Conservation (phyloP, 2,113 vertebrate species). For the Phycodurus eques region DNA sequence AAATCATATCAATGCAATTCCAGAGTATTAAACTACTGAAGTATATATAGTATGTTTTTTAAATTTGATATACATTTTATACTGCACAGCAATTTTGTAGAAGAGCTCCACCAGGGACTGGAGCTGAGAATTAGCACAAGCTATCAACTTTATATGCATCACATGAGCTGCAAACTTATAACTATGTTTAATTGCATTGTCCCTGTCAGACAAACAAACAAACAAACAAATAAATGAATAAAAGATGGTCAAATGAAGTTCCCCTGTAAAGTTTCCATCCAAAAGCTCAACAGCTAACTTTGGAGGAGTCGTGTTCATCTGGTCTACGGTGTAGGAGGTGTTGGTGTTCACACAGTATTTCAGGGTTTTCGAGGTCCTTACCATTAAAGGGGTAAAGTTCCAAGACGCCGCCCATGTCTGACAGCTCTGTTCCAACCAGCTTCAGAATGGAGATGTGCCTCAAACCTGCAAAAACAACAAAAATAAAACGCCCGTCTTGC, state of each 20-base stretch:
- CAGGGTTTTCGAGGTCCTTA: constrained; percentile 59
- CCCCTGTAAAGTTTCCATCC: not conserved
- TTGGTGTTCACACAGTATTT: not conserved
- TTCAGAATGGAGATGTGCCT: constrained; percentile 93
- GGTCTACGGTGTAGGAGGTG: not conserved
- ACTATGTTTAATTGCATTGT: too few relatives aligned
- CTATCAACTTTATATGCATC: too few relatives aligned
- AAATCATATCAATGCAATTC: too few relatives aligned
- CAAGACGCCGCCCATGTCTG: constrained; percentile 85
- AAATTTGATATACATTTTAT: too few relatives aligned
- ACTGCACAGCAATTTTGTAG: too few relatives aligned
- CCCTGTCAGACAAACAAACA: too few relatives aligned
- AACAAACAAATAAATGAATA: too few relatives aligned
- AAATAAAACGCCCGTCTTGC: not conserved
- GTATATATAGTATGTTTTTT: too few relatives aligned
- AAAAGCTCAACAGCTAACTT: not conserved
- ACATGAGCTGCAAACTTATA: too few relatives aligned
- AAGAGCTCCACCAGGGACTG: too few relatives aligned
- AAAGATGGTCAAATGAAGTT: not conserved
- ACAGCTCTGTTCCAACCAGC: constrained; percentile 80
- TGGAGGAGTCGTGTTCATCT: not conserved
- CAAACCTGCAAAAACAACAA: constrained; percentile 76
- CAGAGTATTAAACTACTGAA: too few relatives aligned
- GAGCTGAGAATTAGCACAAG: too few relatives aligned
- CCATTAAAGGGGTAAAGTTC: constrained; percentile 97